Base-by-base conservation (phyloP, 2,797 vertebrate genomes). In the Ispidina picta region DNA sequence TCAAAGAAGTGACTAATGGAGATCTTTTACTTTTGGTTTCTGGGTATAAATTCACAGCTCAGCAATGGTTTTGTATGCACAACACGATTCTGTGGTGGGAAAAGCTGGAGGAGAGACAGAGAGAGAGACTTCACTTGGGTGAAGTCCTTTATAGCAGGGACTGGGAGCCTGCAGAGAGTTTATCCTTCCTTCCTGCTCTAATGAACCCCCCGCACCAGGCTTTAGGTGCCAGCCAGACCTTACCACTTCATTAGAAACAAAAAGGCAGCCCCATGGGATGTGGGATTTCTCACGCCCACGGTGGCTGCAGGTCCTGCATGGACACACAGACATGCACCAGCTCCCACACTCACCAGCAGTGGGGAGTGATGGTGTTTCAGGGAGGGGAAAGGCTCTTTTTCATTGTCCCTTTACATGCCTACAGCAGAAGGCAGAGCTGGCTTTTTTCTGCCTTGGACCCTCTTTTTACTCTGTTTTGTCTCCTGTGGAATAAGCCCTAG, bases 1-100 rank as follows among this genome's bases (percentile, higher is more conserved):
- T 92, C 79, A 33, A 25, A 87, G 55, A 69, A 94, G 46, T 33
- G 81, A 80, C 49, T 72, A 88, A 85, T 17, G 21, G 62, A 54
- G 84, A 64, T 83, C 84, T 92, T 80, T 88, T 86, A 43, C 94
- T 93, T 95, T 92, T 93, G 86, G 62, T 94, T 95, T 94, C 79
- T 90, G 90, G 72, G 79, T 90, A 86, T 88, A 89, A 94, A 87
- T 80, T 74, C 80, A 62, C 12, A 4, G 15, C 80, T 84, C 78
- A 37, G 86, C 0, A 1, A 39, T 41, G 62, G 84, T n/a, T 94
- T 90, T 86, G 86, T 66, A 59, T 79, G 83, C 62, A 5, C 51
- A 62, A 12, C 69, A 65, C 2, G 2, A 49, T 55, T 37, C 51
- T 6, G 0, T 3, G 52, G 74, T 83, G 86, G 73, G 90, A 91